Evolutionary conservation across 1,140 invertebrate species (phyloP).

Genomic region (Achatina immaculata): DNA sequence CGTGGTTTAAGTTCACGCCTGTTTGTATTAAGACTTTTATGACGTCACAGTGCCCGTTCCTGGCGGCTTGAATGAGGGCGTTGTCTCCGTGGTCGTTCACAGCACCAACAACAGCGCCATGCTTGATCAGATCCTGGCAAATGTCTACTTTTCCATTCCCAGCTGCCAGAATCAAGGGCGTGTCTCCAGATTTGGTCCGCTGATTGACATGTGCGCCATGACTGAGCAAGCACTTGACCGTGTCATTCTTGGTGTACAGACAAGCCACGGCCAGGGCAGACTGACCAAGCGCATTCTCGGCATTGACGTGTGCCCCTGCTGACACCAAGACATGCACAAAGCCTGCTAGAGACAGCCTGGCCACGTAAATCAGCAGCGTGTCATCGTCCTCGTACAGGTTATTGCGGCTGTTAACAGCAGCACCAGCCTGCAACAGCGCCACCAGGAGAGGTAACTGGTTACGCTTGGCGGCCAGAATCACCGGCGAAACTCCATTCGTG

Average conservation of each 20-base stretch:
- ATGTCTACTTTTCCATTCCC: background rate
- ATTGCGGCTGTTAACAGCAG: background rate
- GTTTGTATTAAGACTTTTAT: conserved; percentile 9
- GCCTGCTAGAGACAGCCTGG: background rate
- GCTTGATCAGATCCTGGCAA: background rate
- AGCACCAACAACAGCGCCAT: background rate
- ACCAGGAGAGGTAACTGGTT: background rate
- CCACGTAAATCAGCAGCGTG: background rate
- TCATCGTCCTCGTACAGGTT: background rate
- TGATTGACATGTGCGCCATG: conserved; percentile 12
- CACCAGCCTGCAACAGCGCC: background rate
- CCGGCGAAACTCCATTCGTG: background rate
- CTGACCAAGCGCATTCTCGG: background rate
- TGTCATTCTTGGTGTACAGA: background rate
- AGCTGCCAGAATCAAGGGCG: background rate
- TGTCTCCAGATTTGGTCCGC: background rate
- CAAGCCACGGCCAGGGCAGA: background rate
- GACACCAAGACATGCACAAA: background rate
- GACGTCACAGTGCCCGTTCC: background rate
- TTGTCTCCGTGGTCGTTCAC: background rate
- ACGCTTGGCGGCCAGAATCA: background rate
- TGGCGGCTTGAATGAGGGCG: conserved; percentile 8
- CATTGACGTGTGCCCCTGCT: conserved; percentile 1
- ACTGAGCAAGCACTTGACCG: background rate
- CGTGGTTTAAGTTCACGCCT: conserved; percentile 3